These are phyloP conservation scores for Aegypius monachus DNA, from an alignment of 2,113 vertebrate genomes.

Conservation along the genomic window DNA sequence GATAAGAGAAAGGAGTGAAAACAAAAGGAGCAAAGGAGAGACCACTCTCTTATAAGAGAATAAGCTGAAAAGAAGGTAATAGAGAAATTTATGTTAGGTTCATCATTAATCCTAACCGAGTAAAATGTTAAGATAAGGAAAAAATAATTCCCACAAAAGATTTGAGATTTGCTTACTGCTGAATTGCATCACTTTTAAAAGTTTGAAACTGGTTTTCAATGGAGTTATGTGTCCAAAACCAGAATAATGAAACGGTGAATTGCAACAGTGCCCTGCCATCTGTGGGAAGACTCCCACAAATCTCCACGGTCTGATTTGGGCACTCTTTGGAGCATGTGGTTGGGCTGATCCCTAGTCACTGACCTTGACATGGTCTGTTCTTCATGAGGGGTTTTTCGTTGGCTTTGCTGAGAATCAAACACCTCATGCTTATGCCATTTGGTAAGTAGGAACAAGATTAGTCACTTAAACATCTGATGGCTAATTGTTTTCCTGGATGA, in stretches of 20 bases:
- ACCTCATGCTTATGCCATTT: background rate
- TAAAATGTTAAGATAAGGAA: background rate
- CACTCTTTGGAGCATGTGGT: background rate
- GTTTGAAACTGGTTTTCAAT: background rate
- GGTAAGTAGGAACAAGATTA: background rate
- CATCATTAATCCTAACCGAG: background rate
- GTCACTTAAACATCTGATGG: background rate
- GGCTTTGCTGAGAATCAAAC: background rate
- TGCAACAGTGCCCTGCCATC: background rate
- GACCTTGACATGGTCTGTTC: background rate
- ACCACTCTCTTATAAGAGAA: background rate
- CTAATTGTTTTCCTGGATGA: background rate
- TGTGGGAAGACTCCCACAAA: background rate
- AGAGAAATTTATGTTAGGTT: background rate
- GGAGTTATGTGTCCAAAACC: background rate
- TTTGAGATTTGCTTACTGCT: background rate
- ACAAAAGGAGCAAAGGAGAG: background rate
- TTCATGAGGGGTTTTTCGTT: accelerated
- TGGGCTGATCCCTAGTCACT: background rate
- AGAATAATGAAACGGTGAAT: background rate
- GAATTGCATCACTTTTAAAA: background rate
- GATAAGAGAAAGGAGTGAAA: background rate
- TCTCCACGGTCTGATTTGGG: background rate
- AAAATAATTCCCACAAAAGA: background rate
- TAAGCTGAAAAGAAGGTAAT: background rate